A percentile compares a stretch with the other conserved stretches of the same genome.
These are phyloP conservation scores for Hesperia comma DNA, from an alignment of 2,888 invertebrate genomes.

Conservation along the genomic window DNA sequence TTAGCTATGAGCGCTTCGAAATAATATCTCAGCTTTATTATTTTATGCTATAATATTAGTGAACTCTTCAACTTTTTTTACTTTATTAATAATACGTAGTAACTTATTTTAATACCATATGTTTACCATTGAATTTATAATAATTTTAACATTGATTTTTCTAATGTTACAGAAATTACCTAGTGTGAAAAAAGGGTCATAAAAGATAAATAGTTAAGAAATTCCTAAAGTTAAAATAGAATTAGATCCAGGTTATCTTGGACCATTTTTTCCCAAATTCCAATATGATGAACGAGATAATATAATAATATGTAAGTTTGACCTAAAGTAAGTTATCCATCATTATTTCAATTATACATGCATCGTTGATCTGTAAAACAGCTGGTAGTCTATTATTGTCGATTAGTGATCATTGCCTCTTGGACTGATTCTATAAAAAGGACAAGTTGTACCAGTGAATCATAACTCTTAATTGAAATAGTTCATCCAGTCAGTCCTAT, in stretches of 20 bases:
- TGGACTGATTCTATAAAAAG: constrained; percentile 37
- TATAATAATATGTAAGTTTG: neutral
- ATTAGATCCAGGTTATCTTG: too few relatives aligned
- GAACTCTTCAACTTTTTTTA: neutral
- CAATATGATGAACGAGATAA: too few relatives aligned
- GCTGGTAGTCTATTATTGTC: constrained; percentile 34
- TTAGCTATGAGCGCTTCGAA: too few relatives aligned
- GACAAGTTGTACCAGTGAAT: constrained; percentile 31
- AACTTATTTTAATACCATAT: too few relatives aligned
- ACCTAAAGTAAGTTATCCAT: neutral
- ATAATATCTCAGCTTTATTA: constrained; percentile 31
- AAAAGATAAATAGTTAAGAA: too few relatives aligned
- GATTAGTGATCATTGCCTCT: constrained; percentile 36
- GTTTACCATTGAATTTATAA: too few relatives aligned
- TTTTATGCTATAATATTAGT: neutral
- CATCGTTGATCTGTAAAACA: constrained; percentile 25
- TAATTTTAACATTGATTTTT: too few relatives aligned
- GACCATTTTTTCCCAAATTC: neutral
- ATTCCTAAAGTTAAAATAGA: too few relatives aligned
- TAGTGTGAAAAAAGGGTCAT: too few relatives aligned
- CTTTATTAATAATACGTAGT: neutral
- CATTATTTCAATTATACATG: constrained; percentile 22
- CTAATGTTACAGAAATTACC: too few relatives aligned
- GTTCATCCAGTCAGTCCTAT: constrained; percentile 14
- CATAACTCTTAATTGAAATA: constrained; percentile 31